Evolutionary conservation across 2,113 vertebrate species (phyloP).

Genomic region (Colius striatus): DNA sequence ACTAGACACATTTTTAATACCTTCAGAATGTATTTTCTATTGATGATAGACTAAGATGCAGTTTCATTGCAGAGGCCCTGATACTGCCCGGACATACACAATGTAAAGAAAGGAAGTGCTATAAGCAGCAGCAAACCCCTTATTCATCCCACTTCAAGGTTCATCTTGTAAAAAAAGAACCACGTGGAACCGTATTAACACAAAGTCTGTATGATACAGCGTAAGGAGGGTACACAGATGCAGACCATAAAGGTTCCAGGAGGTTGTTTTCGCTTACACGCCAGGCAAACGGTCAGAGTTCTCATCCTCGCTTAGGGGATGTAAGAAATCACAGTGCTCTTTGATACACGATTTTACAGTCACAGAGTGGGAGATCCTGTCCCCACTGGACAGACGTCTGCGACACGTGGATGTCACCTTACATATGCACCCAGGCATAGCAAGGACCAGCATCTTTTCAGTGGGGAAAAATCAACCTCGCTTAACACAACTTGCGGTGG

Average conservation of each 20-base stretch:
- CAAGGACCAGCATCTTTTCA: fast-evolving
- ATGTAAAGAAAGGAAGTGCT: neutral
- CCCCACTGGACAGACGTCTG: neutral
- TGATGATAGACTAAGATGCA: neutral
- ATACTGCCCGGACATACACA: neutral
- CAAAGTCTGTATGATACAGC: neutral
- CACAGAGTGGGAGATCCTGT: neutral
- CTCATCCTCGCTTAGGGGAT: fast-evolving
- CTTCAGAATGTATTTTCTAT: neutral
- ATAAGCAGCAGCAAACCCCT: neutral
- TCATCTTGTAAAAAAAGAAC: neutral
- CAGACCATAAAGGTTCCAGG: neutral
- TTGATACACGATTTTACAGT: neutral
- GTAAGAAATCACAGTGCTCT: neutral
- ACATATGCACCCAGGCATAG: fast-evolving
- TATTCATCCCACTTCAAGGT: neutral
- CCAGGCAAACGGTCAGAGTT: fast-evolving
- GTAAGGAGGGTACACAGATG: neutral
- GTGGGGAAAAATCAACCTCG: fast-evolving
- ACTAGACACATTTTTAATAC: neutral
- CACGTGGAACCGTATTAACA: neutral
- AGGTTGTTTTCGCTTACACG: neutral
- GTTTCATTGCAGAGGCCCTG: neutral
- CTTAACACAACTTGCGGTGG: fast-evolving
- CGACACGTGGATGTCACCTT: neutral